Conservation (phyloP, 2,888 invertebrate species). For the Leptopilina drosophilae region DNA sequence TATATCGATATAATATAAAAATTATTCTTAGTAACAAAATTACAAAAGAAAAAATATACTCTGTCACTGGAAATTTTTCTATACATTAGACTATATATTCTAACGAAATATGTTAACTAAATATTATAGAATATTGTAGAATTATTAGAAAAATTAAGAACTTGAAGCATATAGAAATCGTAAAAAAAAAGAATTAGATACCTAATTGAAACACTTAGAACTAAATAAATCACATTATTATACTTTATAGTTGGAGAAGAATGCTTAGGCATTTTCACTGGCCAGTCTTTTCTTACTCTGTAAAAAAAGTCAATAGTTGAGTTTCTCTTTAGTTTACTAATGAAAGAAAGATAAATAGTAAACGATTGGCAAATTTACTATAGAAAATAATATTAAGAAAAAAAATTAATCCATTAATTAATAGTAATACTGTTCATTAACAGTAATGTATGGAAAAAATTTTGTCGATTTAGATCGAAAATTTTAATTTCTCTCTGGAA, state of each 20-base stretch:
- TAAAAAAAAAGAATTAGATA: background rate
- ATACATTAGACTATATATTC: background rate
- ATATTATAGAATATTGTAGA: background rate
- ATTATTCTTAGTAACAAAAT: constrained; percentile 9
- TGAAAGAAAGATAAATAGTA: no score
- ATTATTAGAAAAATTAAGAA: background rate
- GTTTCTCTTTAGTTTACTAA: background rate
- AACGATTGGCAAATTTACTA: background rate
- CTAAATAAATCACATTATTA: constrained; percentile 63
- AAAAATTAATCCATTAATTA: no score
- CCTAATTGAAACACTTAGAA: constrained; percentile 48
- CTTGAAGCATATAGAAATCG: background rate
- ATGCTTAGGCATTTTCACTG: constrained; percentile 70
- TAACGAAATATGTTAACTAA: background rate
- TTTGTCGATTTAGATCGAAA: no score
- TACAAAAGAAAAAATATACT: constrained; percentile 30
- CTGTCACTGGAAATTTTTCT: background rate
- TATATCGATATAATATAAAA: constrained; percentile 1
- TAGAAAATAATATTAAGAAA: background rate
- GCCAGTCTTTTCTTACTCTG: constrained; percentile 72
- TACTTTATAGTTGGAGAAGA: constrained; percentile 51
- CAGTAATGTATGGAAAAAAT: no score
- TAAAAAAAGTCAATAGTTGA: constrained; percentile 45
- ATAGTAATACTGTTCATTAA: no score
- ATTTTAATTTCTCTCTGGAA: no score